Conservation (phyloP, 2,797 vertebrate genomes). For the Dallia pectoralis region DNA sequence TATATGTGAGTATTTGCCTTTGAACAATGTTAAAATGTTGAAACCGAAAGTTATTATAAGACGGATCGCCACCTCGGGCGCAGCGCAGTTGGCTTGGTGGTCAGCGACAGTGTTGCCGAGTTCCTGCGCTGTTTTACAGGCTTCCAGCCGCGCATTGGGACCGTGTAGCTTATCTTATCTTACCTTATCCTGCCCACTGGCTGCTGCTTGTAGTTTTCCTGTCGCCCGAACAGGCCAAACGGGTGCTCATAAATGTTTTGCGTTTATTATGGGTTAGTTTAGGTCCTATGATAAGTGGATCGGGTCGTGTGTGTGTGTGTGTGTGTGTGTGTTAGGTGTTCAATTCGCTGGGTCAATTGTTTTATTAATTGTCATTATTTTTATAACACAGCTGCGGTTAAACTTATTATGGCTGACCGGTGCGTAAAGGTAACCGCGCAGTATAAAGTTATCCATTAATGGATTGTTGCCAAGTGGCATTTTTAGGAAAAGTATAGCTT, state of each 20-base stretch:
- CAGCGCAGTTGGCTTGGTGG: slow-evolving; percentile 62
- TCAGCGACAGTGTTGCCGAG: slow-evolving; percentile 60
- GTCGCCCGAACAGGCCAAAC: neutral
- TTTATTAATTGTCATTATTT: slow-evolving; percentile 17
- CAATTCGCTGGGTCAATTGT: neutral
- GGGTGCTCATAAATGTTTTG: neutral
- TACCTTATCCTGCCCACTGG: slow-evolving; percentile 53
- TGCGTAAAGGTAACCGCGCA: slow-evolving; percentile 32
- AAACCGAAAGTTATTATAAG: slow-evolving; percentile 75
- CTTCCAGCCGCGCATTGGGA: slow-evolving; percentile 62
- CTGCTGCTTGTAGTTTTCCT: slow-evolving; percentile 27
- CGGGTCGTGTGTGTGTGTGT: neutral
- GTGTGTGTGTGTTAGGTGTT: neutral
- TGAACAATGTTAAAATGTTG: slow-evolving; percentile 28
- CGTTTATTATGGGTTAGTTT: neutral
- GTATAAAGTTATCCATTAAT: slow-evolving; percentile 7
- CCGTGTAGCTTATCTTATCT: slow-evolving; percentile 57
- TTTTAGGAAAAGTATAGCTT: neutral
- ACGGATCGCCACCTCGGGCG: slow-evolving; percentile 48
- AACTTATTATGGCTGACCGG: slow-evolving; percentile 32
- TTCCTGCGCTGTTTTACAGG: slow-evolving; percentile 75
- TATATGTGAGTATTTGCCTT: slow-evolving; percentile 67
- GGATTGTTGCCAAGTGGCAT: slow-evolving; percentile 1
- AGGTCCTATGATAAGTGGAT: neutral
- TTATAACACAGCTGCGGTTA: slow-evolving; percentile 27